A percentile compares a stretch with the other conserved stretches of the same genome.
Conservation (phyloP, 2,888 invertebrate species). For the Malachius bipustulatus region DNA sequence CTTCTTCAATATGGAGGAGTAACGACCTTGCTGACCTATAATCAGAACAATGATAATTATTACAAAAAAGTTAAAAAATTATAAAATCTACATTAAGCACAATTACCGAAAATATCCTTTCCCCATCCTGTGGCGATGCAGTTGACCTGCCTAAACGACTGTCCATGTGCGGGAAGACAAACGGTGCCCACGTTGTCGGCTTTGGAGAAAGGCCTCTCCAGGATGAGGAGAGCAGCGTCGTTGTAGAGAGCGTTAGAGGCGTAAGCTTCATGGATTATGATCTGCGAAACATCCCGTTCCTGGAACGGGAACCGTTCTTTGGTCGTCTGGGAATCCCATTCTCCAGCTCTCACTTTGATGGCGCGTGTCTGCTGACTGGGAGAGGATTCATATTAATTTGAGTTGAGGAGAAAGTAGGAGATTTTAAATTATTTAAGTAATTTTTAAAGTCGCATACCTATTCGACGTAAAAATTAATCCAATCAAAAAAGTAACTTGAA, state of each 20-base stretch:
- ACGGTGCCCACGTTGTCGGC: slow-evolving; percentile 53
- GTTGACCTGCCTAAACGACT: slow-evolving; percentile 37
- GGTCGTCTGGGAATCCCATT: slow-evolving; percentile 63
- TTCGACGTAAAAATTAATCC: too few relatives aligned
- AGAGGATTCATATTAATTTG: too few relatives aligned
- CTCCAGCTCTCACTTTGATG: slow-evolving; percentile 48
- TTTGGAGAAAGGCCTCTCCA: slow-evolving; percentile 43
- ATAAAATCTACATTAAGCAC: neutral
- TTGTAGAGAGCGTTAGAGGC: slow-evolving; percentile 44
- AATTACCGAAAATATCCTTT: slow-evolving; percentile 51
- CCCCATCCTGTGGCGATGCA: slow-evolving; percentile 71
- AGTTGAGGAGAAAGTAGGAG: too few relatives aligned
- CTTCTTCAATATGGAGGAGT: slow-evolving; percentile 59
- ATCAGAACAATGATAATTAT: slow-evolving; percentile 4
- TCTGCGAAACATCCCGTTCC: slow-evolving; percentile 43
- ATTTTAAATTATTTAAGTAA: too few relatives aligned
- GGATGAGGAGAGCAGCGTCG: slow-evolving; percentile 52
- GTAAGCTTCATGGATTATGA: slow-evolving; percentile 43
- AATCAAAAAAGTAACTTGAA: neutral
- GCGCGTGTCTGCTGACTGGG: slow-evolving; percentile 7
- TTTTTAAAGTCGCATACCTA: too few relatives aligned
- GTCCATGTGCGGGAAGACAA: slow-evolving; percentile 49
- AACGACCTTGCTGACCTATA: slow-evolving; percentile 39
- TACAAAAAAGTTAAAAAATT: slow-evolving; percentile 1
- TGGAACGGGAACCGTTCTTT: slow-evolving; percentile 52